phyloP scores from a whole-genome alignment of 2,797 vertebrate species.

The Champsocephalus gunnari region DNA sequence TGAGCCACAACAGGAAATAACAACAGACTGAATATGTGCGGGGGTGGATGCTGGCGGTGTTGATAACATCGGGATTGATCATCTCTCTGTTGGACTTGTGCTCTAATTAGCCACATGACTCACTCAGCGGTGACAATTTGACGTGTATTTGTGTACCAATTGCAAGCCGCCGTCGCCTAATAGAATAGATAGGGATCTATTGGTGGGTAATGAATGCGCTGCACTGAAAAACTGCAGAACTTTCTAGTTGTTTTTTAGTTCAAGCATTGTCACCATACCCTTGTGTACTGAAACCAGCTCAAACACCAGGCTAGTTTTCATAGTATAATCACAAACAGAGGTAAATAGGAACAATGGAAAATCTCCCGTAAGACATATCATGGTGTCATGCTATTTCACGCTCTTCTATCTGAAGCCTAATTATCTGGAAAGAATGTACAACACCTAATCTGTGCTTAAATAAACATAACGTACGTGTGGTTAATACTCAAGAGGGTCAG shows the following conservation, averaged over 20 bases:
- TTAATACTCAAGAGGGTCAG: slow-evolving; percentile 16
- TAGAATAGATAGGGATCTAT: slow-evolving; percentile 13
- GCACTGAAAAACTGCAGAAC: not conserved
- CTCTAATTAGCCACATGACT: slow-evolving; percentile 58
- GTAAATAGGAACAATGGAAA: slow-evolving; percentile 24
- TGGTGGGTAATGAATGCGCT: slow-evolving; percentile 11
- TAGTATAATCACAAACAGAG: slow-evolving; percentile 26
- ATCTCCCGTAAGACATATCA: slow-evolving; percentile 20
- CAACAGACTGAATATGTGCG: slow-evolving; percentile 31
- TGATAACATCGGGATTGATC: slow-evolving; percentile 53
- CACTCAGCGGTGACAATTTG: slow-evolving; percentile 43
- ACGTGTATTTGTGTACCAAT: slow-evolving; percentile 38
- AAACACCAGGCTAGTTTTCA: not conserved
- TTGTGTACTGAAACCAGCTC: not conserved
- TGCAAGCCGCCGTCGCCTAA: slow-evolving; percentile 13
- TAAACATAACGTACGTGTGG: slow-evolving; percentile 16
- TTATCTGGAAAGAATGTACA: slow-evolving; percentile 28
- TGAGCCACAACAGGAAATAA: slow-evolving; percentile 36
- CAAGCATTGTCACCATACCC: not conserved
- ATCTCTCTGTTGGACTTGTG: slow-evolving; percentile 47
- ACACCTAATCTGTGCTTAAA: slow-evolving; percentile 46
- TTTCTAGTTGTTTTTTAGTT: not conserved
- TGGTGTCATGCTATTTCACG: slow-evolving; percentile 45
- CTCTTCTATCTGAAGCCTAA: slow-evolving; percentile 32
- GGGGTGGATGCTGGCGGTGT: slow-evolving; percentile 46